Evolutionary conservation across 2,888 invertebrate genomes (phyloP), one percentile per base, ranked within the genome.

Genomic region (Agapostemon virescens): DNA sequence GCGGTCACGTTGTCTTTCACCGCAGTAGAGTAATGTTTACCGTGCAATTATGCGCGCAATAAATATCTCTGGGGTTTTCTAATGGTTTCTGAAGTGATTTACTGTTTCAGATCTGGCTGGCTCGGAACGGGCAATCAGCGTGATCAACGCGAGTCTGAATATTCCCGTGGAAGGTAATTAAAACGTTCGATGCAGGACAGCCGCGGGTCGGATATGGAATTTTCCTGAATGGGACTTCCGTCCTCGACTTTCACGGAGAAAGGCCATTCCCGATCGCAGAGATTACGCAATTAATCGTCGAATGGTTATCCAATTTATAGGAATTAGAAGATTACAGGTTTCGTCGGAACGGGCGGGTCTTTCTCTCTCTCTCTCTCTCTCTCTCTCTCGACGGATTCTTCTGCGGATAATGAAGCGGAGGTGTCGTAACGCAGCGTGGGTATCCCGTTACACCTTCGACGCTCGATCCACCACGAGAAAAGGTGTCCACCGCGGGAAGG

Each of bases 361-460:
- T n/a, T n/a, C n/a, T n/a, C n/a, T n/a, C n/a, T n/a, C n/a, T n/a
- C n/a, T n/a, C n/a, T 49, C 49, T 49, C n/a, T 33, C 33, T 33
- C 33, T 33, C 33, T 33, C 33, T 5, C 26, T 30, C 36, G 64
- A 55, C 61, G 42, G 75, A 79, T 77, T 26, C 73, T 13, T 26
- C 61, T 2, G 61, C 33, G 66, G 38, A 81, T 83, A 81, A 81
- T 61, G 36, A 45, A 36, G 58, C 38, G 42, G 30, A 63, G 42
- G 42, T 85, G 85, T 85, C 70, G 85, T 74, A 85, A 85, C 74
- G 45, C 74, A 4, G 45, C 76, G 77, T 75, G 77, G 61, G 76
- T 77, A 79, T 83, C 55, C 55, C 74, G 81, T 83, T 85, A 81
- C 74, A 77, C 52, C 71, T 79, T 78, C 49, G 74, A 70, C 42